Base-by-base conservation (phyloP, 2,888 invertebrate genomes). In the Pediacus dermestoides region DNA sequence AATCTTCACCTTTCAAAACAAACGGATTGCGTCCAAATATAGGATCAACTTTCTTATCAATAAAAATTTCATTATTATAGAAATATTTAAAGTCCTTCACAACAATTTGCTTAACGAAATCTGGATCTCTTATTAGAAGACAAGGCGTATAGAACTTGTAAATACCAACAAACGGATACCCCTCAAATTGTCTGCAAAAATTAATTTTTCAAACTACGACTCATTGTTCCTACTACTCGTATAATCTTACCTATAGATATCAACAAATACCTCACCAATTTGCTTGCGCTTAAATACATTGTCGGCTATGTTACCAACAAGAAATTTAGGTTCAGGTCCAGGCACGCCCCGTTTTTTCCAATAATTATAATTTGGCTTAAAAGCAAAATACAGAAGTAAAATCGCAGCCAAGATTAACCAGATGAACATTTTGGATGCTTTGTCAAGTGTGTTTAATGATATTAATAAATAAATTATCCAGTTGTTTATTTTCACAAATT, bases 1-100 rank as follows among this genome's bases (percentile, higher is more conserved):
- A 75, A 44, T 67, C 57, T 8, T 69, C 61, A 1, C 74, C 73
- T 7, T 63, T 67, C 12, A 75, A 44, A 0, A 61, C 41, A 44
- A 78, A 74, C 0, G 74, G 72, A 61, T 74, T 73, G 28, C 68
- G 66, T 1, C 67, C 67, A 4, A 71, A 54, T 3, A 78, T 50
- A 0, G 69, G 72, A 37, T 77, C 77, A 0, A 54, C 44, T 9
- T 70, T 57, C 16, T 70, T 67, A 40, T 71, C 62, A 1, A 61
- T 34, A 12, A 57, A 30, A 7, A 69, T 42, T 22, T 67, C 68
- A 37, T 70, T 71, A 36, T 68, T 59, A 13, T 59, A 58, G 41
- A 70, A 72, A 38, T 50, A 45, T 13, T 51, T 49, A 42, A 70
- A 69, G 31, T 69, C 63, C 38, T 64, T 68, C 1, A 52, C 51